These are phyloP conservation scores for Gambusia holbrooki DNA, from an alignment of 2,113 vertebrate species.

Conservation along the genomic window DNA sequence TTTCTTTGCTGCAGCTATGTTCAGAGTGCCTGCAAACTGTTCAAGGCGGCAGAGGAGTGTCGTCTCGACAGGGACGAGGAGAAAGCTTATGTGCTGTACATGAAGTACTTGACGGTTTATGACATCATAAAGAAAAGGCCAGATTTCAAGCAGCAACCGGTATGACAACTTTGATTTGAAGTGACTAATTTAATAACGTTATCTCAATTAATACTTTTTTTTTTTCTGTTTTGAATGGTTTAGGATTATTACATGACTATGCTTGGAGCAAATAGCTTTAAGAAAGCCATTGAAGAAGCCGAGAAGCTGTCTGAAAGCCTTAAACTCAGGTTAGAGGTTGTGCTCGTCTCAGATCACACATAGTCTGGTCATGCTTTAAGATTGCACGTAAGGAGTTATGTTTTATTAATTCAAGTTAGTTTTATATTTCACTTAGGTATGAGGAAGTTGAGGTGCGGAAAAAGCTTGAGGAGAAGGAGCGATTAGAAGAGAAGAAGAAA, in stretches of 20 bases:
- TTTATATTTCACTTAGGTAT: conserved; percentile 82
- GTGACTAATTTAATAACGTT: background rate
- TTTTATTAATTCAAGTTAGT: background rate
- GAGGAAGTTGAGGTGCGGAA: conserved; percentile 97
- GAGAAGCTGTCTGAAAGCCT: conserved; percentile 97
- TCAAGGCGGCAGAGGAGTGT: conserved; percentile 93
- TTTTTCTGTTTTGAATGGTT: conserved; percentile 12
- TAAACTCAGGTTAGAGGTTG: conserved; percentile 84
- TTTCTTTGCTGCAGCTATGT: conserved; percentile 85
- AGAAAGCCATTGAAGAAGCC: conserved; percentile 96
- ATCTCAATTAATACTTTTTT: background rate
- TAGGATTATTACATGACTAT: conserved; percentile 92
- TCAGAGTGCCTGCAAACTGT: conserved; percentile 94
- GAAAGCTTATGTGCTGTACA: conserved; percentile 95
- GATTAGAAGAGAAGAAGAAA: conserved; percentile 86
- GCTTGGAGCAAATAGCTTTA: conserved; percentile 90
- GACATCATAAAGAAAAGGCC: conserved; percentile 92
- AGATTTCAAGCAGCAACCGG: conserved; percentile 95
- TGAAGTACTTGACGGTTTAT: conserved; percentile 95
- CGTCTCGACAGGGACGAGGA: conserved; percentile 96
- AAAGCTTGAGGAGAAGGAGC: conserved; percentile 92
- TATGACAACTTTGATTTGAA: conserved; percentile 59
- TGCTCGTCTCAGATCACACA: background rate
- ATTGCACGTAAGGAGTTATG: background rate
- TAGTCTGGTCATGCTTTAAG: background rate